Conservation (phyloP, 2,888 invertebrate genomes). For the Apomyelois bistriatella region DNA sequence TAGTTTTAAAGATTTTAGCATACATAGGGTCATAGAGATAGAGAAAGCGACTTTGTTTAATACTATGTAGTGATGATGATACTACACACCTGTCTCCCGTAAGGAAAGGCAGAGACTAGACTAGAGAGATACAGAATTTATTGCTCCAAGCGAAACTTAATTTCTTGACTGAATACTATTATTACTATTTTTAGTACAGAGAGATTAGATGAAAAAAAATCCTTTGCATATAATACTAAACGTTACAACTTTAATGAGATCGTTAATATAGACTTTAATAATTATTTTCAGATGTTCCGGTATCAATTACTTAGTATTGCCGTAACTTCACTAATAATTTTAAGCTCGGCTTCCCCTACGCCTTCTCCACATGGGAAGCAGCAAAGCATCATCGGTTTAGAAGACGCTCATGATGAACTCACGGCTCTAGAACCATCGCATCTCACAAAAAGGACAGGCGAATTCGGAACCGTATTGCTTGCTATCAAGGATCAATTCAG, state of each 20-base stretch:
- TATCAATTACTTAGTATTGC: conserved; percentile 1
- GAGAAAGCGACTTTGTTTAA: too few species aligned
- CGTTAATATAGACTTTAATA: background rate
- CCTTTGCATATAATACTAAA: too few species aligned
- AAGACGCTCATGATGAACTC: conserved; percentile 14
- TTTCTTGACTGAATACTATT: too few species aligned
- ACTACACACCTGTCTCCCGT: too few species aligned
- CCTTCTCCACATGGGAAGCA: conserved; percentile 4
- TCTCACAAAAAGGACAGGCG: conserved; percentile 24
- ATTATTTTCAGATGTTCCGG: conserved; percentile 21
- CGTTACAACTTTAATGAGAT: background rate
- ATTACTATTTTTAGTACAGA: too few species aligned
- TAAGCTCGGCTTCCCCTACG: conserved; percentile 10
- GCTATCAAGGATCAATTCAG: conserved; percentile 43
- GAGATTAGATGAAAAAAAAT: too few species aligned
- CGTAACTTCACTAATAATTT: conserved; percentile 1
- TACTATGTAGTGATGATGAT: too few species aligned
- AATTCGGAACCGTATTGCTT: conserved; percentile 32
- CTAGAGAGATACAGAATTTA: too few species aligned
- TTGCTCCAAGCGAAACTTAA: too few species aligned
- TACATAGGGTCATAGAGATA: too few species aligned
- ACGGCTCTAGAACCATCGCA: conserved; percentile 15
- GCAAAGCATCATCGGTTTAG: conserved; percentile 11
- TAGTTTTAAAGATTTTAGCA: too few species aligned
- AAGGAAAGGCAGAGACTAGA: too few species aligned